These are phyloP conservation scores for Rallus limicola DNA, from an alignment of 2,113 vertebrate species.

Conservation along the genomic window DNA sequence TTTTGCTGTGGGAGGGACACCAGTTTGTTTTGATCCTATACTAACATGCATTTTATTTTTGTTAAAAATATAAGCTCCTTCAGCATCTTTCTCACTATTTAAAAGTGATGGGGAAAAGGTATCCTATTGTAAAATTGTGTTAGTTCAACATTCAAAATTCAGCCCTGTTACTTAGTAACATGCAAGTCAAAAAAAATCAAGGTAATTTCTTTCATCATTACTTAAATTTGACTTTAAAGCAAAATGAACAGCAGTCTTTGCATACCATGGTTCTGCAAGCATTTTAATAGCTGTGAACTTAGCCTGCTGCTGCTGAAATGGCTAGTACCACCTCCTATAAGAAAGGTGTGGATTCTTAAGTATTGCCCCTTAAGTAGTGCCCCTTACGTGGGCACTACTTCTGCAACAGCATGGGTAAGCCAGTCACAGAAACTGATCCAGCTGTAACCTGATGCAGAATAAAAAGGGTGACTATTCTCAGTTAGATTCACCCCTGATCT, in stretches of 20 bases:
- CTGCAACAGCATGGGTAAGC: not conserved
- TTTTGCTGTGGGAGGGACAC: not conserved
- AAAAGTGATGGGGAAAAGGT: not conserved
- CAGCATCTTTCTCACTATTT: not conserved
- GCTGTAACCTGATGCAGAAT: not conserved
- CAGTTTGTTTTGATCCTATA: not conserved
- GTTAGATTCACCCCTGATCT: not conserved
- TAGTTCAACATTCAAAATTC: not conserved
- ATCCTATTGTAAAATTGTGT: accelerated
- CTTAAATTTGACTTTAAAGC: not conserved
- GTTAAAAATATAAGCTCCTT: not conserved
- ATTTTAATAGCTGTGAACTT: not conserved
- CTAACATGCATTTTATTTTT: not conserved
- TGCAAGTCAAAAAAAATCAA: not conserved
- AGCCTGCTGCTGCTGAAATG: not conserved
- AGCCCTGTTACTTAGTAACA: not conserved
- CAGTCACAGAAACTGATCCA: not conserved
- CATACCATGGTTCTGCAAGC: not conserved
- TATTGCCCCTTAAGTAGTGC: no score
- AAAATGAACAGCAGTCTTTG: not conserved
- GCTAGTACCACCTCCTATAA: not conserved
- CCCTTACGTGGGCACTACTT: not conserved
- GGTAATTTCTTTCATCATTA: not conserved
- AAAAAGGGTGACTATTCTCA: not conserved
- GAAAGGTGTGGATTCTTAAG: not conserved